Evolutionary conservation across 2,888 invertebrate genomes (phyloP), one percentile per base, ranked within the genome.

Genomic region (Lagria hirta): DNA sequence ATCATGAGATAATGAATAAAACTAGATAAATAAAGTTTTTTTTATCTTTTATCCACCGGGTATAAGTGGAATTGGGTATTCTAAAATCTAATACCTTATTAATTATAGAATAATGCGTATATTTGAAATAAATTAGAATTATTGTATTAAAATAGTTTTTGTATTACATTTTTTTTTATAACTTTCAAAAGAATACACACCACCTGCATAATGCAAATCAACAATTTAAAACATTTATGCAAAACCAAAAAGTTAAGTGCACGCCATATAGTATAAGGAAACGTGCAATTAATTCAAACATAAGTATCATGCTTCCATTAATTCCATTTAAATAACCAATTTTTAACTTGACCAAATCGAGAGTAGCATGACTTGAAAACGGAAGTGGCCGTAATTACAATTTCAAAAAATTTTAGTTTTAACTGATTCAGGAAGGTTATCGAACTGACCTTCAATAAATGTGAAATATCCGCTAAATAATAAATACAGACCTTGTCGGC

Each of bases 401-500:
- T 23, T 23, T 23, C 10, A 24, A 13, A 35, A 36, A 36, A 21
- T 33, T 10, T 22, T 33, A 24, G 13, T 12, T 24, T 6, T 18
- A 6, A 6, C 5, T 18, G 18, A 18, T 18, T 18, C 34, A 16
- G 13, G 58, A 56, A 57, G 60, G 60, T 60, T 60, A 56, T 60
- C 58, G 55, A 53, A 56, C 52, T 54, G 55, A 57, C 60, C 60
- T 60, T 58, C 54, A 54, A 48, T 49, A 41, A 55, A 52, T 47
- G 52, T 48, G 58, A 48, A 55, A 53, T 58, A 51, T 57, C 54
- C 57, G 52, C 48, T 33, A 38, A 49, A 52, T 52, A 52, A 49
- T 54, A 38, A 49, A 55, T 48, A 49, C 32, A 13, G 34, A 55
- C 47, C 55, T 55, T 53, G 53, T n/a, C n/a, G n/a, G n/a, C 46